Base-by-base conservation (phyloP, 2,113 vertebrate species). In the Poecilia latipinna region DNA sequence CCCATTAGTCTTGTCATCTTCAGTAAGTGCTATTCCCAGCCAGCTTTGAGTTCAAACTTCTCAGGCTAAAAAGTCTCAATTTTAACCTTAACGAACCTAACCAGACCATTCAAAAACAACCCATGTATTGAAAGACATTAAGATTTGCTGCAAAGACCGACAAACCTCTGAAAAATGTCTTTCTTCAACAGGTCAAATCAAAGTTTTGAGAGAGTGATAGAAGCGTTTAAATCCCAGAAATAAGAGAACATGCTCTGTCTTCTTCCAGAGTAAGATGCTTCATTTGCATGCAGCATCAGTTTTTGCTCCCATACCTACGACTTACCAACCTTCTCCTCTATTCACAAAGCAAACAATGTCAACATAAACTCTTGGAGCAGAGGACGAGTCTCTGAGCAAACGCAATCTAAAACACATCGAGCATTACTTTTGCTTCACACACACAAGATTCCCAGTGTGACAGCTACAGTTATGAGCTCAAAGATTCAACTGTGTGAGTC, bases 301-400 rank as follows among this genome's bases (percentile, higher is more conserved):
- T 57, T 57, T 8, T 54, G 7, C 19, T 54, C 51, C 22, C 22
- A 24, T 24, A 6, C 24, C 19, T 57, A n/a, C n/a, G 24, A n/a
- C 22, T 57, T n/a, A 57, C 51, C 13, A 42, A 15, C 19, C 32
- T 0, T 75, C 70, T 66, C 68, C 68, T 74, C 33, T 31, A 71
- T 29, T 67, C 73, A 68, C 72, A 61, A 44, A 37, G 65, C 4
- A 78, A 76, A 77, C 42, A 54, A 68, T 61, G 65, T 42, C 71
- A 73, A 74, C 42, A 73, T n/a, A 22, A 35, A 62, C 60, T 35
- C n/a, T 6, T 68, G 51, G 62, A 17, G 75, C 54, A 72, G 37
- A 64, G 42, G 15, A 44, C 33, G 67, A 83, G 79, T 44, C 67
- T 79, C 82, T 80, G 37, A 74, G 75, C 74, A 82, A 86, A 86